Percentiles rank a stretch among this genome's conserved stretches.
These are phyloP conservation scores for Zaprionus ghesquierei DNA, from an alignment of 1,140 invertebrate genomes.

Conservation along the genomic window DNA sequence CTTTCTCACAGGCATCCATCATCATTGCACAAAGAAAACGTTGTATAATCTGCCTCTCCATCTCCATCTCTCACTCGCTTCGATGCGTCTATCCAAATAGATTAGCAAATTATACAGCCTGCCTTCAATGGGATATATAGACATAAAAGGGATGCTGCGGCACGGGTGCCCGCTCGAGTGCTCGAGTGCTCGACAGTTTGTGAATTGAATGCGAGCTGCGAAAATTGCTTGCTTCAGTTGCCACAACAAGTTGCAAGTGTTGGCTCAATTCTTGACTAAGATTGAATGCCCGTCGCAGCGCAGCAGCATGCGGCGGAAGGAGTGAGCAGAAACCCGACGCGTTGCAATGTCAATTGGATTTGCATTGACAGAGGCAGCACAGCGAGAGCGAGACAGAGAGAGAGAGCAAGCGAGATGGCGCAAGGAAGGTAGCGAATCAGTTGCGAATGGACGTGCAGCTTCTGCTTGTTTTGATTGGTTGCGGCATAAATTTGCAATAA, in stretches of 20 bases:
- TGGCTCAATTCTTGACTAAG: constrained; percentile 27
- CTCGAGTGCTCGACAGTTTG: constrained; percentile 22
- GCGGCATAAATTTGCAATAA: constrained; percentile 65
- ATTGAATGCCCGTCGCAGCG: constrained; percentile 27
- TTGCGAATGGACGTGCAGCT: constrained; percentile 27
- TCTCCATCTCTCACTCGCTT: neutral
- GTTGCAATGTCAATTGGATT: constrained; percentile 40
- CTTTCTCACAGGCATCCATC: neutral
- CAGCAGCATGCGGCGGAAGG: neutral
- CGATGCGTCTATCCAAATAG: neutral
- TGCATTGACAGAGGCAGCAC: constrained; percentile 11
- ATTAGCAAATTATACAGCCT: constrained; percentile 16
- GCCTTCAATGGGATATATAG: constrained; percentile 3
- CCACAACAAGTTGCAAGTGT: constrained; percentile 30
- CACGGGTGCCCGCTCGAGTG: neutral
- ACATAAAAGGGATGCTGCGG: constrained; percentile 5
- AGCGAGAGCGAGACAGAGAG: neutral
- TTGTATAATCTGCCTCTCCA: neutral
- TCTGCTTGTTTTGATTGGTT: constrained; percentile 44
- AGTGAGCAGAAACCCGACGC: neutral
- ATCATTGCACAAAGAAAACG: neutral
- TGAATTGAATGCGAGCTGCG: constrained; percentile 27
- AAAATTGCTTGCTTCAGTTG: constrained; percentile 25
- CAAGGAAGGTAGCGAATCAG: neutral
- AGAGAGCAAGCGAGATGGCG: neutral